Evolutionary conservation across 2,113 vertebrate genomes (phyloP).

Genomic region (Nothoprocta pentlandii): DNA sequence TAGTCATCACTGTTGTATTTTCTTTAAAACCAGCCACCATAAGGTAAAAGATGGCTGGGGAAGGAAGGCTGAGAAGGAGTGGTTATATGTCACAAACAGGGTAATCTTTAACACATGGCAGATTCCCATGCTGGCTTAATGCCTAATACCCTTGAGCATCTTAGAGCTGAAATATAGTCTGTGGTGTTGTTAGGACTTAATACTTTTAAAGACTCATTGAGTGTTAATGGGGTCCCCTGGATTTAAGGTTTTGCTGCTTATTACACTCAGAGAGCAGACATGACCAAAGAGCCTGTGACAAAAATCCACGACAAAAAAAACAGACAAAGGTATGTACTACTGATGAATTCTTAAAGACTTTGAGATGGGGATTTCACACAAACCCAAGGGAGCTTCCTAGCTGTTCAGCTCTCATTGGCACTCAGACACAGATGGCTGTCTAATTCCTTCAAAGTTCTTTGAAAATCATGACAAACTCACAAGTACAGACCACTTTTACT

Average conservation of each 20-base stretch:
- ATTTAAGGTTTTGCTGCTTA: slow-evolving; percentile 60
- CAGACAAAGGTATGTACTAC: no score
- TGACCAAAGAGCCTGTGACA: no score
- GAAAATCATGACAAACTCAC: neutral
- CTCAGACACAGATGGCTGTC: neutral
- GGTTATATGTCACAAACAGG: neutral
- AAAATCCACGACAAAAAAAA: no score
- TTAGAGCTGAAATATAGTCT: slow-evolving; percentile 55
- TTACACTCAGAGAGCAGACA: slow-evolving; percentile 11
- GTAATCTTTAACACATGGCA: slow-evolving; percentile 59
- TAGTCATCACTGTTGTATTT: neutral
- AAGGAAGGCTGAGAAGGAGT: neutral
- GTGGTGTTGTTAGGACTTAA: slow-evolving; percentile 56
- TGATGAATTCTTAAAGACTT: neutral
- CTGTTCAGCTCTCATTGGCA: neutral
- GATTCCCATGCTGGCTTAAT: slow-evolving; percentile 32
- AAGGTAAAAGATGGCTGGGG: neutral
- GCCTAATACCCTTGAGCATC: slow-evolving; percentile 55
- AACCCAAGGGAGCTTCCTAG: neutral
- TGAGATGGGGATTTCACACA: neutral
- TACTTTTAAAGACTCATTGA: slow-evolving; percentile 60
- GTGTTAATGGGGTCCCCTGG: slow-evolving; percentile 46
- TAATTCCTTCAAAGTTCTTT: neutral
- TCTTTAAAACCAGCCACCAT: neutral
- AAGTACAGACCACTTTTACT: neutral